These are phyloP conservation scores for Eumacrocentrus americanus DNA, from an alignment of 2,888 invertebrate genomes.

Conservation along the genomic window DNA sequence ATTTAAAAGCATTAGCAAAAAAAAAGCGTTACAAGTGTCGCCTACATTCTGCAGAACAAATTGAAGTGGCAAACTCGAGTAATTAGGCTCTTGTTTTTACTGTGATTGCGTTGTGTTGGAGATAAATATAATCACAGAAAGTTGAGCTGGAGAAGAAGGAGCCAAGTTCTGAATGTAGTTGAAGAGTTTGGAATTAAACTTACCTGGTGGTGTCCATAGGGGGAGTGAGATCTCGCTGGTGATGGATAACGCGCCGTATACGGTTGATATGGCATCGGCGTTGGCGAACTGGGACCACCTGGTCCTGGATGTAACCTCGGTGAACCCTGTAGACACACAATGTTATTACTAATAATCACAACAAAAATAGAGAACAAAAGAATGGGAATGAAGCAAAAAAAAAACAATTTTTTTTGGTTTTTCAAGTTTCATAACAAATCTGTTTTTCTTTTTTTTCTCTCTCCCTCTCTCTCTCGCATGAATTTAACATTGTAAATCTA, in stretches of 20 bases:
- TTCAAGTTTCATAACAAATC: background rate
- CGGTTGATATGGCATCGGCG: conserved; percentile 60
- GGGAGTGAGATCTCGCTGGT: conserved; percentile 58
- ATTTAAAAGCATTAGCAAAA: conserved; percentile 9
- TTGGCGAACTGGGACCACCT: conserved; percentile 59
- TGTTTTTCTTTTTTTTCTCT: background rate
- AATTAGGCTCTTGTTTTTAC: background rate
- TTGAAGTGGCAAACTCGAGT: background rate
- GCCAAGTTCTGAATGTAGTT: background rate
- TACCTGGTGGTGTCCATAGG: conserved; percentile 60
- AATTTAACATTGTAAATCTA: background rate
- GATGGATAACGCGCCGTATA: conserved; percentile 60
- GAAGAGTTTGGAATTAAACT: background rate
- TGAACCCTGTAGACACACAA: conserved; percentile 48
- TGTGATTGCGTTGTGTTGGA: background rate
- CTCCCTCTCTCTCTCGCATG: background rate
- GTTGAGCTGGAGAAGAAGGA: background rate
- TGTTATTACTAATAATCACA: background rate
- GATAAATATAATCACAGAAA: background rate
- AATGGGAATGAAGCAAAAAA: background rate
- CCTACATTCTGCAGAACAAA: background rate
- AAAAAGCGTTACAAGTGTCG: background rate
- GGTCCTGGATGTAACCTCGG: conserved; percentile 58
- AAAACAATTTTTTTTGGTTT: too few species aligned
- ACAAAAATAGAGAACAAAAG: conserved; percentile 5